phyloP scores from a whole-genome alignment of 2,113 vertebrate genomes.

The Bucco capensis region DNA sequence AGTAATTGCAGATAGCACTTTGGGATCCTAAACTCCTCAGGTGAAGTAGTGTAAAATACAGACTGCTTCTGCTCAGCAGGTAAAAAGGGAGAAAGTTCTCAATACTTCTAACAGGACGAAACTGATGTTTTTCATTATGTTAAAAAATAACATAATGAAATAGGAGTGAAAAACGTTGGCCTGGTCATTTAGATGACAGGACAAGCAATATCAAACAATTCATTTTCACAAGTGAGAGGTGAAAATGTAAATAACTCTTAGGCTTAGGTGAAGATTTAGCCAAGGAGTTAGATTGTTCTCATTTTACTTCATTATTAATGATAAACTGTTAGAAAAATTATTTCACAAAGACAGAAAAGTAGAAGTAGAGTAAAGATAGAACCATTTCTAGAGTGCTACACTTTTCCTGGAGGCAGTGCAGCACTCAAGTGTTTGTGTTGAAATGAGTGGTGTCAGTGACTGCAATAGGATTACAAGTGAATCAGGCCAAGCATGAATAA shows the following conservation, averaged over 20 bases:
- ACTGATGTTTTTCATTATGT: neutral
- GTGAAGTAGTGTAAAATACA: neutral
- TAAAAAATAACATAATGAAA: neutral
- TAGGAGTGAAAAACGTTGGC: fast-evolving
- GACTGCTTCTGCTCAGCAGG: neutral
- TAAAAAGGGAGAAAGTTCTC: neutral
- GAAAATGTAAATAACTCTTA: neutral
- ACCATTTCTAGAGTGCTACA: neutral
- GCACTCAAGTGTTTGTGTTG: neutral
- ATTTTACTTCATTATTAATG: neutral
- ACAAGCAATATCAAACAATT: neutral
- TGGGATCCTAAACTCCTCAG: neutral
- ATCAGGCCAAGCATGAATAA: neutral
- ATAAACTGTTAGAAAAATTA: neutral
- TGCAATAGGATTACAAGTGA: neutral
- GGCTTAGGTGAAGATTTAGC: neutral
- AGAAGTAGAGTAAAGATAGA: neutral
- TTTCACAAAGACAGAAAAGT: neutral
- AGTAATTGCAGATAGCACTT: neutral
- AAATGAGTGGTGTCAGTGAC: neutral
- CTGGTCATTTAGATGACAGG: neutral
- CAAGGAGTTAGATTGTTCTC: neutral
- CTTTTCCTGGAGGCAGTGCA: neutral
- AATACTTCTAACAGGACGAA: neutral
- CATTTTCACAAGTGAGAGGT: neutral